A percentile compares a stretch with the other conserved stretches of the same genome.
These are phyloP conservation scores for Eupsittula cactorum DNA, from an alignment of 2,113 vertebrate species.

Conservation along the genomic window DNA sequence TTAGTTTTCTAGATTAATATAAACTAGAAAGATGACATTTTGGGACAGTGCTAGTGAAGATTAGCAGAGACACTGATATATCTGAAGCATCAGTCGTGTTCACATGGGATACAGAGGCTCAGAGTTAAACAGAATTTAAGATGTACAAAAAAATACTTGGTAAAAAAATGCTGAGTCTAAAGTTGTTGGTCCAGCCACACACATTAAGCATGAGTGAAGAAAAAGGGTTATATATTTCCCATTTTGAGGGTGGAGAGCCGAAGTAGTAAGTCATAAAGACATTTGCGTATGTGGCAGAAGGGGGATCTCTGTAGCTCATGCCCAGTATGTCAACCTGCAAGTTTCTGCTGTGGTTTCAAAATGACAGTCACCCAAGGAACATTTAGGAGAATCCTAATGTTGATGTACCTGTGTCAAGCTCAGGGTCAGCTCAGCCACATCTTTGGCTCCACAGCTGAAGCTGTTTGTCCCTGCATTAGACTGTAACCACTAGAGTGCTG, in stretches of 20 bases:
- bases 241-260: not conserved
- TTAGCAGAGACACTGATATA: not conserved
- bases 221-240: not conserved
- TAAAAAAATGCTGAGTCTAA: not conserved
- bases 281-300: rapidly evolving
- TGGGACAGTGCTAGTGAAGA: not conserved
- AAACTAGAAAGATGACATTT: not conserved
- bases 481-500: not conserved
- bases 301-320: not conserved
- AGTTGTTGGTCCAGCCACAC: not conserved
- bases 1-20: not conserved
- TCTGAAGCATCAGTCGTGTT: not conserved
- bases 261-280: not conserved
- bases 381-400: not conserved
- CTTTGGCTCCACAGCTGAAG: not conserved
- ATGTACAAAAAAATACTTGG: not conserved
- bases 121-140: not conserved
- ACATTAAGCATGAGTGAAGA: not conserved
- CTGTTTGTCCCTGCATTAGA: not conserved
- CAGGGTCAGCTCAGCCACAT: not conserved
- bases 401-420: not conserved
- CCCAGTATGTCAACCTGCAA: not conserved
- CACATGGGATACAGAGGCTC: not conserved
- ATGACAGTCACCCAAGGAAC: not conserved
- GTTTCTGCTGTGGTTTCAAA: not conserved